These are phyloP conservation scores for Cheilosia urbana DNA, from an alignment of 2,888 invertebrate species.

Conservation along the genomic window DNA sequence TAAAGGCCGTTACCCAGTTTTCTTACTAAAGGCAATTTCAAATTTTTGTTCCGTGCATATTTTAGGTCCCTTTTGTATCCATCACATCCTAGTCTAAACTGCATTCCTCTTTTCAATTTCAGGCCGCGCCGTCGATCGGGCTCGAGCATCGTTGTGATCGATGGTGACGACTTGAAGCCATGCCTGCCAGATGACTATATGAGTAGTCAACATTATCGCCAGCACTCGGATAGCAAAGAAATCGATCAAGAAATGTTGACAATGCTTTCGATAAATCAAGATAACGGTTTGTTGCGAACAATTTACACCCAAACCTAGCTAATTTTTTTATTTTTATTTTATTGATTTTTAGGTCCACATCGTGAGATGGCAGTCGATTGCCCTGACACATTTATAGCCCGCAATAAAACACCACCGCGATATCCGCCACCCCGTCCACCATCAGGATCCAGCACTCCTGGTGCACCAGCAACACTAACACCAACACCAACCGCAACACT, in stretches of 20 bases:
- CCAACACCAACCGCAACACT: constrained; percentile 77
- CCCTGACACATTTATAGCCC: constrained; percentile 95
- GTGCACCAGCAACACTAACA: constrained; percentile 62
- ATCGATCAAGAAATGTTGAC: constrained; percentile 90
- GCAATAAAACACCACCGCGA: constrained; percentile 95
- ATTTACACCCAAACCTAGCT: neutral
- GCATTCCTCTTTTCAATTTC: neutral
- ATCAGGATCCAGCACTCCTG: constrained; percentile 51
- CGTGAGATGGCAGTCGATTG: constrained; percentile 99
- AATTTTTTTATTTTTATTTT: constrained; percentile 14
- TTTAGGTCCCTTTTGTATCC: too few relatives aligned
- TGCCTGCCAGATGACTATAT: constrained; percentile 86
- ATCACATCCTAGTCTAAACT: too few relatives aligned
- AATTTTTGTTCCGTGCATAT: too few relatives aligned
- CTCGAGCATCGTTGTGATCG: constrained; percentile 92
- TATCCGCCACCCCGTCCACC: constrained; percentile 93
- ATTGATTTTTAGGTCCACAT: constrained; percentile 90
- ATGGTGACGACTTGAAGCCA: constrained; percentile 87
- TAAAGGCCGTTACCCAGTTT: too few relatives aligned
- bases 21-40: too few relatives aligned
- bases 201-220: constrained; percentile 83
- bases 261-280: constrained; percentile 88
- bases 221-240: constrained; percentile 84
- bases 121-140: constrained; percentile 92
- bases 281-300: constrained; percentile 85